Conservation (phyloP, 92 coral and sea anemone species). For the Meandrina meandrites region DNA sequence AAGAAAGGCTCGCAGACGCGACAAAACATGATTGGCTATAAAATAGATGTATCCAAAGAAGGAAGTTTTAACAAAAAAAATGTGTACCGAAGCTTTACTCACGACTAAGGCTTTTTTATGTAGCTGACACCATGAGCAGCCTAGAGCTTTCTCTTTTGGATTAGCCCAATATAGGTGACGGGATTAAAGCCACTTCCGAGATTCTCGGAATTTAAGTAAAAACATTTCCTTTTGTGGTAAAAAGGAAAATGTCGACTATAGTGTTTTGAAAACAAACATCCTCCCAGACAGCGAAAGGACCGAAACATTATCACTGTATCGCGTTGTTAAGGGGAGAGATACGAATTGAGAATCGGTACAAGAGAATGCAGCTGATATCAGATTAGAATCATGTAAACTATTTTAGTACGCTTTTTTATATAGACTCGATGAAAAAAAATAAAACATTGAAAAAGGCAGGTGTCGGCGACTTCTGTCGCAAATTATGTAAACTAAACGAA, state of each 20-base stretch:
- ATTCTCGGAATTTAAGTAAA: neutral
- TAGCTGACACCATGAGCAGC: neutral
- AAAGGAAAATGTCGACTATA: neutral
- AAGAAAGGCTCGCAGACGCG: conserved; percentile 2
- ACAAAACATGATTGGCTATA: conserved; percentile 17
- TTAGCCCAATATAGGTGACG: too few species aligned
- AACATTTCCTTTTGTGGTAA: conserved; percentile 28
- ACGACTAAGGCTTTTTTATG: neutral
- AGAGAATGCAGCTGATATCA: neutral
- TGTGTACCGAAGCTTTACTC: neutral
- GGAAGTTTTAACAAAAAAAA: neutral
- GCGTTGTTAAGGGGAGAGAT: neutral
- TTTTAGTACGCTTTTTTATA: neutral
- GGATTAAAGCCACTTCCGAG: neutral
- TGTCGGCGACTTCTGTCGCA: neutral
- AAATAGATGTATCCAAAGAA: neutral
- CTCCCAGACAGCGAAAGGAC: neutral
- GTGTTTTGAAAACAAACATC: conserved; percentile 21
- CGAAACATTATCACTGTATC: conserved; percentile 6
- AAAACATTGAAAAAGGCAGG: neutral
- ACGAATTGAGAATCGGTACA: neutral
- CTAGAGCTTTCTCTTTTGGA: neutral
- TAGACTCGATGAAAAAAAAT: neutral
- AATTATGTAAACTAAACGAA: conserved; percentile 3
- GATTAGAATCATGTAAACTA: neutral